phyloP scores from a whole-genome alignment of 2,888 invertebrate genomes.

The Willowsia nigromaculata region DNA sequence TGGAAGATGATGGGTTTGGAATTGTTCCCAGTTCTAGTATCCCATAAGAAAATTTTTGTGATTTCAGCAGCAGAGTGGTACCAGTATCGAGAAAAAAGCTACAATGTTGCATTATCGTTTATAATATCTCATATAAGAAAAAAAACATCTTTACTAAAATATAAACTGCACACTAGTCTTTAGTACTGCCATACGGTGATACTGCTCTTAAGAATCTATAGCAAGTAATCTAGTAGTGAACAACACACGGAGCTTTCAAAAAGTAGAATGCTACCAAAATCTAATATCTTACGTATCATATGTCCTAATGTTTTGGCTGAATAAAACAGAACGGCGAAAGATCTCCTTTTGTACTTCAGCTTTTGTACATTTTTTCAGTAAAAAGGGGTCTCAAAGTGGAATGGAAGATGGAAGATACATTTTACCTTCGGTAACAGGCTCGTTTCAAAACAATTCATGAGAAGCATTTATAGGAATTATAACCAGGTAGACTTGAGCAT shows the following conservation, averaged over 20 bases:
- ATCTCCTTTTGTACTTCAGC: background rate
- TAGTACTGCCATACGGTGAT: background rate
- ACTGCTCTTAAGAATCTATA: background rate
- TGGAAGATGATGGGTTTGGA: constrained; percentile 65
- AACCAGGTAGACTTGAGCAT: background rate
- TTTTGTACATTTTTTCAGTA: background rate
- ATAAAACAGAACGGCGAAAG: background rate
- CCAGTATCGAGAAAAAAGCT: background rate
- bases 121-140: constrained; percentile 3
- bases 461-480: constrained; percentile 18
- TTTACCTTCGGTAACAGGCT: constrained; percentile 1
- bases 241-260: background rate
- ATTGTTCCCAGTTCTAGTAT: constrained; percentile 59
- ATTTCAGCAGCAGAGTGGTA: background rate
- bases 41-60: constrained; percentile 2
- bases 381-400: background rate
- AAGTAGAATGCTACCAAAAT: background rate
- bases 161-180: background rate
- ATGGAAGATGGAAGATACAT: background rate
- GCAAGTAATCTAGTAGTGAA: constrained; percentile 13
- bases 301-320: constrained; percentile 4
- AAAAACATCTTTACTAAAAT: background rate
- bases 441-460: constrained; percentile 25
- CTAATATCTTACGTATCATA: background rate
- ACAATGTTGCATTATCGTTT: constrained; percentile 39